Conservation (phyloP, 2,797 vertebrate species). For the Rhincodon typus region DNA sequence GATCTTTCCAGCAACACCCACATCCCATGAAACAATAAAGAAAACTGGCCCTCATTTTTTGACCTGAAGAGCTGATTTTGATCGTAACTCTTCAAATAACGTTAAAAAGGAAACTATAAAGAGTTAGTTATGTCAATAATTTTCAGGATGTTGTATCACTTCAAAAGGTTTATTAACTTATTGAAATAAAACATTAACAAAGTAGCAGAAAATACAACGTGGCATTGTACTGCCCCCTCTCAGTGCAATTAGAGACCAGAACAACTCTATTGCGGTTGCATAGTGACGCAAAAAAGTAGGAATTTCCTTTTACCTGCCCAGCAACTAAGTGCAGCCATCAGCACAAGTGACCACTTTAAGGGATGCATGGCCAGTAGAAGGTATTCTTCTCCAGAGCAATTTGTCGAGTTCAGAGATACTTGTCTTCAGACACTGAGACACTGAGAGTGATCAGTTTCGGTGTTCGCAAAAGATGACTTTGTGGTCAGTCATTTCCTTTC, state of each 20-base stretch:
- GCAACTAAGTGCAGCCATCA: not conserved
- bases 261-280: not conserved
- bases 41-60: not conserved
- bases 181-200: not conserved
- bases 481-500: conserved; percentile 1
- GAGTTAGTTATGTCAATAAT: not conserved
- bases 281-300: too few relatives aligned
- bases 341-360: not conserved
- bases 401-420: not conserved
- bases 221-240: too few relatives aligned
- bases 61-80: not conserved
- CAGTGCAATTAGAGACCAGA: too few relatives aligned
- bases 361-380: not conserved
- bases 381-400: not conserved
- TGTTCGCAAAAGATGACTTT: not conserved
- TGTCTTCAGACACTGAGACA: not conserved
- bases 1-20: too few relatives aligned
- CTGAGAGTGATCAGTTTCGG: not conserved
- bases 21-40: too few relatives aligned
- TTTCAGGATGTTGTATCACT: not conserved
- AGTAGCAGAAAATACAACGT: not conserved
- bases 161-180: not conserved
- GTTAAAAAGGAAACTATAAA: not conserved
- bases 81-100: not conserved
- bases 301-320: not conserved